Evolutionary conservation across 2,888 invertebrate species (phyloP).

Genomic region (Pseudococcus jackbeardsleyi): DNA sequence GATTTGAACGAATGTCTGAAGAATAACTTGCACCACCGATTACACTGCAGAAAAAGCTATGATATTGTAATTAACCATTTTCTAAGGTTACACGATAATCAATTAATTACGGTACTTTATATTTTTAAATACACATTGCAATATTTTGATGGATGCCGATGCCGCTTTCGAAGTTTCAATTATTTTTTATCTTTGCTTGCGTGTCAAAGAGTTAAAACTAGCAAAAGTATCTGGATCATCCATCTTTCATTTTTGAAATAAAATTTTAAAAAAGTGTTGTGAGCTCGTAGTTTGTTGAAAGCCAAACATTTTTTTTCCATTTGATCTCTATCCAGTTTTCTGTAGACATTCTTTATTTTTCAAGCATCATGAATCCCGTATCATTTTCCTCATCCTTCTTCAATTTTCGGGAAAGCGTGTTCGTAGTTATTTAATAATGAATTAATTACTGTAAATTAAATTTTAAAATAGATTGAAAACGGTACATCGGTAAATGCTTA

Average conservation of each 20-base stretch:
- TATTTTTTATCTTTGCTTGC: too few relatives aligned
- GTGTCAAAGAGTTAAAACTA: too few relatives aligned
- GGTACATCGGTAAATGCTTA: not conserved
- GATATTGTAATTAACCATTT: not conserved
- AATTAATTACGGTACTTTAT: not conserved
- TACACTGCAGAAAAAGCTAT: not conserved
- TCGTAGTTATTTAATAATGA: not conserved
- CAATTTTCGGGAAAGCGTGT: conserved; percentile 4
- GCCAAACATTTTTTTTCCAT: not conserved
- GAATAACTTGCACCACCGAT: not conserved
- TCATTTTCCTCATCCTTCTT: not conserved
- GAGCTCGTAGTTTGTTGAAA: too few relatives aligned
- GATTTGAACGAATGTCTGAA: not conserved
- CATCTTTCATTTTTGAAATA: too few relatives aligned
- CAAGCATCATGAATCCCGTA: conserved; percentile 1
- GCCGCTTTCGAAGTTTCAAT: too few relatives aligned
- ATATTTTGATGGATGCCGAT: not conserved
- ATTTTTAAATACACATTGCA: not conserved
- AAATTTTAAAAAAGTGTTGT: too few relatives aligned
- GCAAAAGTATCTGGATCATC: too few relatives aligned
- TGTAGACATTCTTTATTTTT: not conserved
- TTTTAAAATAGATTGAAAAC: not conserved
- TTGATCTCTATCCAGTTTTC: not conserved
- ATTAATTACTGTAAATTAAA: not conserved
- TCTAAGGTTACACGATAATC: not conserved